These are phyloP conservation scores for Actinia equina DNA, from an alignment of 64 coral and sea anemone species.

Conservation along the genomic window DNA sequence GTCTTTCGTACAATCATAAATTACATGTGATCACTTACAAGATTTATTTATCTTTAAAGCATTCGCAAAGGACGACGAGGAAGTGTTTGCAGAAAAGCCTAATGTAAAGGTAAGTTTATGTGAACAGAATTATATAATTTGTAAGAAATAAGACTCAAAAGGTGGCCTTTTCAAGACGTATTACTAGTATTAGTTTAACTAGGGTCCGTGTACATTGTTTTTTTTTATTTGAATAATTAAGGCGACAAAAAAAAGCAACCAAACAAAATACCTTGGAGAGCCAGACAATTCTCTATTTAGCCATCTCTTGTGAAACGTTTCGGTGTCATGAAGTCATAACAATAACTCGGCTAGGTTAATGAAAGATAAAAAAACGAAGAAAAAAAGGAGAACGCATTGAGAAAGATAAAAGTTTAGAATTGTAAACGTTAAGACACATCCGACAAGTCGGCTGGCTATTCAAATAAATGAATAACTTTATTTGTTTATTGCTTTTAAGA, in stretches of 20 bases:
- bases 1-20: not conserved
- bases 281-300: not conserved
- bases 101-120: not conserved
- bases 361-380: not conserved
- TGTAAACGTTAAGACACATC: not conserved
- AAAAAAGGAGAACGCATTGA: not conserved
- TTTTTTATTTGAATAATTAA: constrained; percentile 1
- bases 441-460: not conserved
- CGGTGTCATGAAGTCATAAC: not conserved
- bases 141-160: not conserved
- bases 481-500: constrained; percentile 3
- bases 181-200: not conserved
- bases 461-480: not conserved
- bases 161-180: not conserved
- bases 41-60: constrained; percentile 5
- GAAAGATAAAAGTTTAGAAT: not conserved
- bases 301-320: not conserved
- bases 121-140: not conserved
- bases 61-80: constrained; percentile 8
- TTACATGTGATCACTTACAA: not conserved
- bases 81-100: constrained; percentile 3
- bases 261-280: not conserved
- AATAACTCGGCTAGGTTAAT: not conserved
- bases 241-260: not conserved
- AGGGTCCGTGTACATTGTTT: not conserved